phyloP scores from a whole-genome alignment of 2,113 vertebrate genomes.

The Centropristis striata region DNA sequence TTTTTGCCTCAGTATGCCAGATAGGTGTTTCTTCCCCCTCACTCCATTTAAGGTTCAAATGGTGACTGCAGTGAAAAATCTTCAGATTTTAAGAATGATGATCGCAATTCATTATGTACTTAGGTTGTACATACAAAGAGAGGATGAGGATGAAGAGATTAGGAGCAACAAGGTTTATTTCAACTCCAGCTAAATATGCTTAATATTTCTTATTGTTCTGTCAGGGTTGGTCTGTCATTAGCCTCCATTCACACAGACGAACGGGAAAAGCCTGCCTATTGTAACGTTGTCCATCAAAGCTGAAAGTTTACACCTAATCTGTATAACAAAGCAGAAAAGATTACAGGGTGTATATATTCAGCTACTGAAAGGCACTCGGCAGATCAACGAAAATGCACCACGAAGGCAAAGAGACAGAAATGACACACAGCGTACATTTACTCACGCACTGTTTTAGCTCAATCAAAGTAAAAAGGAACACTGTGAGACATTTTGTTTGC shows the following conservation, averaged over 20 bases:
- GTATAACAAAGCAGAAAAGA: slow-evolving; percentile 66
- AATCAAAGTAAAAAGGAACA: slow-evolving; percentile 38
- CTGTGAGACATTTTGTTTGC: slow-evolving; percentile 48
- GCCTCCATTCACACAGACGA: slow-evolving; percentile 25
- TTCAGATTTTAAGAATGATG: slow-evolving; percentile 22
- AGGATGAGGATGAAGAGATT: slow-evolving; percentile 13
- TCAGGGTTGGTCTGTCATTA: slow-evolving; percentile 38
- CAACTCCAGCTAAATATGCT: slow-evolving; percentile 24
- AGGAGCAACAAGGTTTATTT: slow-evolving; percentile 21
- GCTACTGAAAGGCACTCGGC: slow-evolving; percentile 51
- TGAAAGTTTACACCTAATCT: slow-evolving; percentile 58
- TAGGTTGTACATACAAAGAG: not conserved
- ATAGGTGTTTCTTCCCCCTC: not conserved
- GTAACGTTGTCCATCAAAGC: slow-evolving; percentile 59
- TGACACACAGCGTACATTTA: slow-evolving; percentile 45
- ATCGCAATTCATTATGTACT: slow-evolving; percentile 36
- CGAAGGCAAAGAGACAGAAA: slow-evolving; percentile 41
- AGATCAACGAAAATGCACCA: slow-evolving; percentile 33
- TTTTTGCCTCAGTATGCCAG: not conserved
- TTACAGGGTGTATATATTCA: slow-evolving; percentile 60
- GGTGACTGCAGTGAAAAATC: not conserved
- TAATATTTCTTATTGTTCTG: slow-evolving; percentile 48
- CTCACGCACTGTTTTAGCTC: slow-evolving; percentile 27
- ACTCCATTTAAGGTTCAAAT: slow-evolving; percentile 10
- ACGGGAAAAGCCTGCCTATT: slow-evolving; percentile 42